A percentile compares a stretch with the other conserved stretches of the same genome.
phyloP scores from a whole-genome alignment of 2,797 vertebrate genomes.

The Podarcis siculus region DNA sequence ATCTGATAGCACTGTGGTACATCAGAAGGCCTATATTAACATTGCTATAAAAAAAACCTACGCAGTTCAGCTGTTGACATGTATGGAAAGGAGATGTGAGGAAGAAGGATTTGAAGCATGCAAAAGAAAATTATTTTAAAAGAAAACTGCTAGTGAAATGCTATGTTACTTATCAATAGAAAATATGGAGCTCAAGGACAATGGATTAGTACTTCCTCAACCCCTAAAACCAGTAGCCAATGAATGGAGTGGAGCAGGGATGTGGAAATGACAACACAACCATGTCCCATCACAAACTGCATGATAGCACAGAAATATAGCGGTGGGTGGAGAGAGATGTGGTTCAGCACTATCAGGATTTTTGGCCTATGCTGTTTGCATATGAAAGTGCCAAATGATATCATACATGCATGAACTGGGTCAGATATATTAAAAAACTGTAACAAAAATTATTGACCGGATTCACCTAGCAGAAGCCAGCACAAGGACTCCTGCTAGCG shows the following conservation, averaged over 20 bases:
- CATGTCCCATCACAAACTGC: neutral
- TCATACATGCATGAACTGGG: no score
- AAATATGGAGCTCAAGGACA: neutral
- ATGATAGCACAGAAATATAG: neutral
- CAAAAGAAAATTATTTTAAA: neutral
- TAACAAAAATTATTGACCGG: no score
- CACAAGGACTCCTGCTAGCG: no score
- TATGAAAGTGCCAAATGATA: neutral
- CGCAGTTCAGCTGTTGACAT: neutral
- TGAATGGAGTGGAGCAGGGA: neutral
- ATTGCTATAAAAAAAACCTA: neutral
- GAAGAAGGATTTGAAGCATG: neutral
- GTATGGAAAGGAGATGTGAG: neutral
- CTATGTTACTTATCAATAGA: neutral
- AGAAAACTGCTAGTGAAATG: neutral
- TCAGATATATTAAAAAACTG: neutral
- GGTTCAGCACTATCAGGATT: neutral
- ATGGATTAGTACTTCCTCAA: neutral
- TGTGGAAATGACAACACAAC: neutral
- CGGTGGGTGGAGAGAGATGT: neutral
- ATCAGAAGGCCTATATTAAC: constrained; percentile 11
- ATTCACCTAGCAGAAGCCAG: no score
- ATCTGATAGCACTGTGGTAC: neutral
- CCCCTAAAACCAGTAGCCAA: neutral
- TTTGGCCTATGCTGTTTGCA: neutral